Percentiles rank a stretch among this genome's conserved stretches.
phyloP scores from a whole-genome alignment of 2,888 invertebrate genomes.

The Erpobdella octoculata region DNA sequence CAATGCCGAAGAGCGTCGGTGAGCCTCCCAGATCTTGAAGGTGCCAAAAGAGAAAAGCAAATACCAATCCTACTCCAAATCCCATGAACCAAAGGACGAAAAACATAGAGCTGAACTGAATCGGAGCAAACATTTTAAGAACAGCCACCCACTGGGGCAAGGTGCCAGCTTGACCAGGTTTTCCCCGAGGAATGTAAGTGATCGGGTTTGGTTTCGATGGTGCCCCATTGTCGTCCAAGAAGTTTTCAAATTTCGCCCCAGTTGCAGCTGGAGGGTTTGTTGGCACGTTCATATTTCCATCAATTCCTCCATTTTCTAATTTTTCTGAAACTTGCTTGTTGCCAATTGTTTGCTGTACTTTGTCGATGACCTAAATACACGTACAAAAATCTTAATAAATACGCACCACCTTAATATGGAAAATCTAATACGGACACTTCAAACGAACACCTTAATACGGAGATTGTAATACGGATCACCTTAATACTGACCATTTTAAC shows the following conservation, averaged over 20 bases:
- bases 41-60: slow-evolving; percentile 98
- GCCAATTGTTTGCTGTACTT: background rate
- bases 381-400: too few species aligned
- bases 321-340: background rate
- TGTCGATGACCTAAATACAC: background rate
- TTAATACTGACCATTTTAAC: too few species aligned
- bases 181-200: slow-evolving; percentile 36
- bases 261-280: background rate
- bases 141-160: slow-evolving; percentile 74
- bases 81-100: slow-evolving; percentile 99
- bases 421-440: too few species aligned
- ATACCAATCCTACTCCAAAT: slow-evolving; percentile 93
- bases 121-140: slow-evolving; percentile 75
- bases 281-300: background rate
- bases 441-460: too few species aligned
- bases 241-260: too few species aligned
- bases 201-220: slow-evolving; percentile 28
- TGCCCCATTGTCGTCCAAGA: too few species aligned
- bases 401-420: too few species aligned
- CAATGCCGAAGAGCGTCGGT: slow-evolving; percentile 92
- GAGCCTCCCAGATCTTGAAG: slow-evolving; percentile 78
- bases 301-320: background rate
- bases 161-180: slow-evolving; percentile 37
- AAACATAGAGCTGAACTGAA: slow-evolving; percentile 66
- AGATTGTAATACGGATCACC: too few species aligned